These are phyloP conservation scores for Monochamus alternatus DNA, from an alignment of 2,888 invertebrate genomes.

Conservation along the genomic window DNA sequence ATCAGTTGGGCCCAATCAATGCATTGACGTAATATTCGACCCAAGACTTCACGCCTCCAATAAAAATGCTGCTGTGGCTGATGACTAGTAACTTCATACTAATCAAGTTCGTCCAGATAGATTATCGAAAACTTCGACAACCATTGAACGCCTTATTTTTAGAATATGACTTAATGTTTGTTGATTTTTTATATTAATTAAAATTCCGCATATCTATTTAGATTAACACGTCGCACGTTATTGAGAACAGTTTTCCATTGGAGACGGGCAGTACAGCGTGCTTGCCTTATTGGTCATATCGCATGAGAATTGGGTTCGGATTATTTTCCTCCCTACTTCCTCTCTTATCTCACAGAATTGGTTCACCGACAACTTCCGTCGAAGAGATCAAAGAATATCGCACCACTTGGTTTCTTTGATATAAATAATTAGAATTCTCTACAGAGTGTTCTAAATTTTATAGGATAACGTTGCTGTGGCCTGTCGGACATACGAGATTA, in stretches of 20 bases:
- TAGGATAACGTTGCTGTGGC: no score
- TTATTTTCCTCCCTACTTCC: conserved; percentile 31
- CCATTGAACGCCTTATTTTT: conserved; percentile 56
- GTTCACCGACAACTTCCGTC: conserved; percentile 37
- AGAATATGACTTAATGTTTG: conserved; percentile 58
- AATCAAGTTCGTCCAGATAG: conserved; percentile 44
- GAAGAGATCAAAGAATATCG: conserved; percentile 28
- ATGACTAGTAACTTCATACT: conserved; percentile 47
- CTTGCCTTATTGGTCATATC: conserved; percentile 25
- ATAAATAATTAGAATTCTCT: conserved; percentile 13
- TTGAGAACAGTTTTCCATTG: conserved; percentile 30
- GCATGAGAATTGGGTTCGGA: conserved; percentile 32
- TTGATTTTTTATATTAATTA: conserved; percentile 50
- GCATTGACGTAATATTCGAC: conserved; percentile 57
- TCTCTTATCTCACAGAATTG: conserved; percentile 32
- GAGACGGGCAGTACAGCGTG: conserved; percentile 8
- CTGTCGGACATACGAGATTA: no score
- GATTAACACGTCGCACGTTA: conserved; percentile 29
- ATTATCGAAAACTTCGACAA: conserved; percentile 50
- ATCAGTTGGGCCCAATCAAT: conserved; percentile 45
- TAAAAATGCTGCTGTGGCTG: conserved; percentile 40
- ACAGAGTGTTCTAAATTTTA: background rate
- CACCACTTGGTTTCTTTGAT: conserved; percentile 27
- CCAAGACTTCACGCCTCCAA: conserved; percentile 55
- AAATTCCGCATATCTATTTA: conserved; percentile 44